Evolutionary conservation across 2,888 invertebrate genomes (phyloP).

Genomic region (Pyrgus malvae): DNA sequence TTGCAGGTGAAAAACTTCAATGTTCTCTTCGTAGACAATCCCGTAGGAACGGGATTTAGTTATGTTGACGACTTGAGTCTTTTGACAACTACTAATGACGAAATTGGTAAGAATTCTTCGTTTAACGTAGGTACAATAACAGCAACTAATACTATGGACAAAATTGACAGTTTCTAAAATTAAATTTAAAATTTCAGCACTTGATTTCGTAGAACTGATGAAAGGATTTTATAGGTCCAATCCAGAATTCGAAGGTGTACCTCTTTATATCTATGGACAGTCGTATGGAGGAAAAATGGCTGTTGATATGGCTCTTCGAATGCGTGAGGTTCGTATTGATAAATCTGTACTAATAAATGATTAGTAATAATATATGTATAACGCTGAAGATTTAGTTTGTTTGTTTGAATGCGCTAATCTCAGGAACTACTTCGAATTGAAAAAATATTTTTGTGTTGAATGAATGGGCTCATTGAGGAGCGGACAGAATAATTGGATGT

Average conservation of each 20-base stretch:
- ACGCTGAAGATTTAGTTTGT: no score
- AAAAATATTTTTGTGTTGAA: no score
- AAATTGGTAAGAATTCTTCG: slow-evolving; percentile 67
- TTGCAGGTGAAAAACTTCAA: slow-evolving; percentile 88
- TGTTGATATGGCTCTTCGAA: slow-evolving; percentile 87
- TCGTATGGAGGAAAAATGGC: slow-evolving; percentile 98
- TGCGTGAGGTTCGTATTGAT: slow-evolving; percentile 73
- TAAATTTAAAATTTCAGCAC: slow-evolving; percentile 73
- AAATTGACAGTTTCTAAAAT: no score
- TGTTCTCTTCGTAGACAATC: slow-evolving; percentile 94
- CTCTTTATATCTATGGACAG: slow-evolving; percentile 93
- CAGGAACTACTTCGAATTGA: no score
- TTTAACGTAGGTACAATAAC: no score
- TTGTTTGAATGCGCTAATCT: no score
- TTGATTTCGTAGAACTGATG: slow-evolving; percentile 88
- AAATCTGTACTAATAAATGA: no score
- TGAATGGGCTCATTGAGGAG: no score
- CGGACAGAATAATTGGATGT: no score
- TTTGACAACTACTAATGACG: slow-evolving; percentile 64
- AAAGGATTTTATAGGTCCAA: slow-evolving; percentile 84
- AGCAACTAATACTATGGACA: no score
- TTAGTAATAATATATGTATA: no score
- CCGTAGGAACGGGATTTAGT: slow-evolving; percentile 94
- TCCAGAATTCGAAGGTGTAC: slow-evolving; percentile 86
- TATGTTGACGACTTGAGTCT: slow-evolving; percentile 82